phyloP scores from a whole-genome alignment of 2,797 vertebrate species.

The Otus scops region DNA sequence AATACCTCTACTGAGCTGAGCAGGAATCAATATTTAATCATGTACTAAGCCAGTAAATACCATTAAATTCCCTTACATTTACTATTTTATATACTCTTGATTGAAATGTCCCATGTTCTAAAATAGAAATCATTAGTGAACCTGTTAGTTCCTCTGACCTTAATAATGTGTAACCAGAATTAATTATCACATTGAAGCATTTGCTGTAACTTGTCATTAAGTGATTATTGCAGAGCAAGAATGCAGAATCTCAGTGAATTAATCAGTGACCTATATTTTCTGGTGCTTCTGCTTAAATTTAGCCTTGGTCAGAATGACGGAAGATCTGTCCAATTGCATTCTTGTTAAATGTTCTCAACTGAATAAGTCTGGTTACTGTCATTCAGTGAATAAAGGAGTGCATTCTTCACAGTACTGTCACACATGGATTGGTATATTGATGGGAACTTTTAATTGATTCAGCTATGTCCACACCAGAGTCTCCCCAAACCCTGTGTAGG shows the following conservation, averaged over 20 bases:
- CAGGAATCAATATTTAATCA: neutral
- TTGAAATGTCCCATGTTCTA: slow-evolving; percentile 27
- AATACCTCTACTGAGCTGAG: neutral
- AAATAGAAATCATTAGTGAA: slow-evolving; percentile 55
- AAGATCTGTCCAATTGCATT: slow-evolving; percentile 59
- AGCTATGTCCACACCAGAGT: neutral
- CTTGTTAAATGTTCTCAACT: slow-evolving; percentile 56
- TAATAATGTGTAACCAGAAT: slow-evolving; percentile 57
- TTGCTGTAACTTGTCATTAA: slow-evolving; percentile 61
- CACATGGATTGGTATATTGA: slow-evolving; percentile 59
- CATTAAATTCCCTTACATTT: slow-evolving; percentile 8
- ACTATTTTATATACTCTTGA: slow-evolving; percentile 2
- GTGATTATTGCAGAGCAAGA: slow-evolving; percentile 56
- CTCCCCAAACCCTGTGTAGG: neutral
- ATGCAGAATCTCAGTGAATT: slow-evolving; percentile 61
- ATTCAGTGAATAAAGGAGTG: slow-evolving; percentile 39
- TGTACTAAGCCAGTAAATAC: slow-evolving; percentile 8
- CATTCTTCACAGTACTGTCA: slow-evolving; percentile 55
- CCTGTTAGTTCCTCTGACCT: slow-evolving; percentile 44
- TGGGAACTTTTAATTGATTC: slow-evolving; percentile 17
- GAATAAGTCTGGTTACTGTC: slow-evolving; percentile 45
- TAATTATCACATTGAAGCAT: slow-evolving; percentile 56
- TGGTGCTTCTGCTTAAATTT: slow-evolving; percentile 56
- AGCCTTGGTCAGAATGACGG: slow-evolving; percentile 35
- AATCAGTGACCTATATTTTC: slow-evolving; percentile 69